These are phyloP conservation scores for Otis tarda DNA, from an alignment of 2,113 vertebrate species.

Conservation along the genomic window DNA sequence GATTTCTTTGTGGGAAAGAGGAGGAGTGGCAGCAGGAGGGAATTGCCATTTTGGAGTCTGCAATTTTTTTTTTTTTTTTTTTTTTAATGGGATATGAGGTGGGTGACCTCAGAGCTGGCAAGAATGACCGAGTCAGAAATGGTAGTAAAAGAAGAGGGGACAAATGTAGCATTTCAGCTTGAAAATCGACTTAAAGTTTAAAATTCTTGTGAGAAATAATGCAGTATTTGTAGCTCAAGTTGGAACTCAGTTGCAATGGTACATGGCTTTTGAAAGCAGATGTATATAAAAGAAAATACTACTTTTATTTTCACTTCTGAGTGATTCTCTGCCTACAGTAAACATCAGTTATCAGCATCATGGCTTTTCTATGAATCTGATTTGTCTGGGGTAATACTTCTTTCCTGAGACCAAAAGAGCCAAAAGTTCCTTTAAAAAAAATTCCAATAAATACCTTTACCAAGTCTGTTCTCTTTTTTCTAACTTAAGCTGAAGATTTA, in stretches of 20 bases:
- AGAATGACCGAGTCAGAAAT: not conserved
- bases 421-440: not conserved
- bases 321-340: not conserved
- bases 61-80: conserved; percentile 1
- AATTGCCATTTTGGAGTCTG: not conserved
- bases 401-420: not conserved
- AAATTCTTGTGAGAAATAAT: not conserved
- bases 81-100: conserved; percentile 12
- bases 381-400: not conserved
- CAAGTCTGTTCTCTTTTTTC: not conserved
- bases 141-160: not conserved
- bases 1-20: conserved; percentile 24
- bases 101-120: not conserved
- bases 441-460: not conserved
- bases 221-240: not conserved
- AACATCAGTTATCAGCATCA: not conserved
- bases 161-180: not conserved
- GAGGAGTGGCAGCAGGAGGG: not conserved
- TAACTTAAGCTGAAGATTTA: not conserved
- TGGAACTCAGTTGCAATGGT: not conserved
- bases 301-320: not conserved
- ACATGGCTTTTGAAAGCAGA: not conserved
- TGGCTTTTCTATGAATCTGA: not conserved
- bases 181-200: not conserved
- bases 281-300: not conserved